phyloP scores from a whole-genome alignment of 2,888 invertebrate species.

The Lithosia quadra region DNA sequence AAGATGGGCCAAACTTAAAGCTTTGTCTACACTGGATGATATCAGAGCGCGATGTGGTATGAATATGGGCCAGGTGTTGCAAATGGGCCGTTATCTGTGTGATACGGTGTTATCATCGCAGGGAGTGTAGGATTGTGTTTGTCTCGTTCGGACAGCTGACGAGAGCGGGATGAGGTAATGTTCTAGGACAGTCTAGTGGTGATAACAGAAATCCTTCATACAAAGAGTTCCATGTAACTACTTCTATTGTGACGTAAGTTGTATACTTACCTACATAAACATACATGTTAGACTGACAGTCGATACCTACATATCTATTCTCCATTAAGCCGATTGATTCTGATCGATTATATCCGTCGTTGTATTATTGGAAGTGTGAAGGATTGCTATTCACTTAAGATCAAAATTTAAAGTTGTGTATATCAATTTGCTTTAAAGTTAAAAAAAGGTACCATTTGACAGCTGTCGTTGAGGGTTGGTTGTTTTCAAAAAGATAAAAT shows the following conservation, averaged over 20 bases:
- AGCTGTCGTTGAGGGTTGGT: too few species aligned
- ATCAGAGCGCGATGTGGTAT: conserved; percentile 63
- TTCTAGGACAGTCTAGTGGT: conserved; percentile 21
- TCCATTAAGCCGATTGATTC: background rate
- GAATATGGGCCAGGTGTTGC: conserved; percentile 78
- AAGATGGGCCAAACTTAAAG: conserved; percentile 69
- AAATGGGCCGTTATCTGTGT: conserved; percentile 64
- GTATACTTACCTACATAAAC: background rate
- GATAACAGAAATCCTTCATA: conserved; percentile 25
- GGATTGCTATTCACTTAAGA: background rate
- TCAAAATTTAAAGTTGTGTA: background rate
- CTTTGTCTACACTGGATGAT: conserved; percentile 66
- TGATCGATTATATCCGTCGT: background rate
- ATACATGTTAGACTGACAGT: background rate
- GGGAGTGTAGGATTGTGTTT: conserved; percentile 41
- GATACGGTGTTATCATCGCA: conserved; percentile 50
- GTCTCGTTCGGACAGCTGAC: conserved; percentile 27
- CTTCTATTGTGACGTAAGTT: conserved; percentile 6
- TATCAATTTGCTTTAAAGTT: too few species aligned
- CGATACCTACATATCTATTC: background rate
- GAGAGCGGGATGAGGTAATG: conserved; percentile 37
- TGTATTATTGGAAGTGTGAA: background rate
- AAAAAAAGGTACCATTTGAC: too few species aligned
- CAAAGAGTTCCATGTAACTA: background rate
- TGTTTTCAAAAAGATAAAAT: too few species aligned